These are phyloP conservation scores for Aphaenogaster ashmeadi DNA, from an alignment of 1,140 invertebrate genomes.

Conservation along the genomic window DNA sequence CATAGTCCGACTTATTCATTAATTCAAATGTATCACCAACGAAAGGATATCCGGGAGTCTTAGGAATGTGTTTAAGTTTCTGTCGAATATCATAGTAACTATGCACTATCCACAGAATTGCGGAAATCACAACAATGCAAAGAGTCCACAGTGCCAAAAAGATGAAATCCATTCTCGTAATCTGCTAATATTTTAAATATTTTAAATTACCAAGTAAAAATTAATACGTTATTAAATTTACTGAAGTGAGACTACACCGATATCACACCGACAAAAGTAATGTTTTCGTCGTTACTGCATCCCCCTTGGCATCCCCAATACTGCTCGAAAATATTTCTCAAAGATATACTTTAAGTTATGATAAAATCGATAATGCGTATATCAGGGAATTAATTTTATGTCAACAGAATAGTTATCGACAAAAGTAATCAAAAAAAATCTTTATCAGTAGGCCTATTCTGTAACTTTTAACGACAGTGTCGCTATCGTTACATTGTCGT, in stretches of 20 bases:
- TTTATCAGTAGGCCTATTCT: neutral
- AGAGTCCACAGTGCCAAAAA: slow-evolving; percentile 39
- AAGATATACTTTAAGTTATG: no score
- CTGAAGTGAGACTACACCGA: neutral
- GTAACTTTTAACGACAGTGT: no score
- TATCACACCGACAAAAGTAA: neutral
- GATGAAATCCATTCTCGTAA: slow-evolving; percentile 21
- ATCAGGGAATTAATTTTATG: neutral
- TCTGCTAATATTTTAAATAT: slow-evolving; percentile 3
- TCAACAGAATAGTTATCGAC: neutral
- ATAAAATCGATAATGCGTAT: no score
- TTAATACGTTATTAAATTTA: neutral
- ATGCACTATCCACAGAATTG: slow-evolving; percentile 22
- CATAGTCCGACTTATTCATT: slow-evolving; percentile 57
- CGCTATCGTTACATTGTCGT: no score
- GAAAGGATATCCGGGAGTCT: slow-evolving; percentile 58
- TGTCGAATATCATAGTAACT: slow-evolving; percentile 50
- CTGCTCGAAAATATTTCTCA: no score
- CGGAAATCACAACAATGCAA: slow-evolving; percentile 9
- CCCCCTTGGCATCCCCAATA: no score
- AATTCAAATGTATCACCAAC: slow-evolving; percentile 62
- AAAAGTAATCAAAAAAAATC: neutral
- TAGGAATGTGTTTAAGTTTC: slow-evolving; percentile 67
- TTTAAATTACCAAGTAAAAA: neutral
- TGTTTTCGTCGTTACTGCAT: no score